Evolutionary conservation across 2,888 invertebrate species (phyloP), one percentile per base, ranked within the genome.

Genomic region (Hirtodrosophila duncani): DNA sequence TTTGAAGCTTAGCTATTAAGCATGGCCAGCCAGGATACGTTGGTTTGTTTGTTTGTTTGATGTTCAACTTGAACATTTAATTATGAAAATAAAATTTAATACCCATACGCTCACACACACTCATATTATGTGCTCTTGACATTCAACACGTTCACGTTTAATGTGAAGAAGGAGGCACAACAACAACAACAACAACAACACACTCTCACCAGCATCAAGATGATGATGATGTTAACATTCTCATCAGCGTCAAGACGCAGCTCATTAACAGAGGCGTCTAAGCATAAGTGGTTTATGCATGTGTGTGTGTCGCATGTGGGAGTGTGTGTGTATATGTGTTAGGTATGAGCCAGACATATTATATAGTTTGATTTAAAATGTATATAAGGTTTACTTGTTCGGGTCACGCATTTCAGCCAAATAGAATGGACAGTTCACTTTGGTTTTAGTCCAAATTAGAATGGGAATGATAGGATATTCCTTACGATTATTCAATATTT

Each of bases 81-180:
- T 30, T 31, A 33, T 20, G 20, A 24, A 24, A 34, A 45, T 36
- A 26, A 55, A 24, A 39, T 33, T 24, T 31, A 42, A 17, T 13
- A 13, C 1, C 8, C 16, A 16, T 14, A 37, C 7, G 29, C 14
- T 16, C 21, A 14, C 53, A 31, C 33, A 27, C 16, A 23, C 38
- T 6, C 10, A 21, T 24, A 14, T 36, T 17, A 31, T 48, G 31
- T 45, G 36, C 46, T 38, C 63, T 66, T 67, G 67, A 66, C 59
- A 66, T 63, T 67, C 56, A 62, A 62, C 56, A 62, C 39, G 62
- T 61, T 62, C 52, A 45, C n/a, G n/a, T n/a, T 59, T 58, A 38
- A 51, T 41, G 43, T 27, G 29, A 26, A 57, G 53, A 31, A 51
- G 44, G 50, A 66, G 43, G 52, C 48, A 33, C 31, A 39, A 39